A percentile compares a stretch with the other conserved stretches of the same genome.
Evolutionary conservation across 2,888 invertebrate species (phyloP).

Genomic region (Chymomyza procnemis): DNA sequence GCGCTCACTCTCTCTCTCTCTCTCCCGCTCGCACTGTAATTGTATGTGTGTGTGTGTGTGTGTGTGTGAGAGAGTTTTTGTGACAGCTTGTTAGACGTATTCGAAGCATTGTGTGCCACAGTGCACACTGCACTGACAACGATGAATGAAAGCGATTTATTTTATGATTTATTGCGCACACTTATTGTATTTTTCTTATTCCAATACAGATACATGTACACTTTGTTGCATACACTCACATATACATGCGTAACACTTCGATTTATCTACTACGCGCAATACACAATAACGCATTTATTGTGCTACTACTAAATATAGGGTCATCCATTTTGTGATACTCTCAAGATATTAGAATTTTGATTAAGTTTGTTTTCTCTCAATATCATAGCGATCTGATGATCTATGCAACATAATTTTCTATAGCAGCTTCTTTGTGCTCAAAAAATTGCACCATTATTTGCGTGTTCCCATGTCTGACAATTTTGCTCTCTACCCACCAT

Average conservation of each 20-base stretch:
- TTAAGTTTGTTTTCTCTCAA: no score
- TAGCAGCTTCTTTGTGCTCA: no score
- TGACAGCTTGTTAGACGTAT: constrained; percentile 71
- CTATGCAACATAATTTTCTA: no score
- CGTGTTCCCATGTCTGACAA: no score
- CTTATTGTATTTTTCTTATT: constrained; percentile 54
- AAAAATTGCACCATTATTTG: no score
- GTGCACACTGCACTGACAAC: constrained; percentile 65
- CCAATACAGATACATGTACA: constrained; percentile 6
- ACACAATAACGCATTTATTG: no score
- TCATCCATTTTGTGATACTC: no score
- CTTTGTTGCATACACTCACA: constrained; percentile 14
- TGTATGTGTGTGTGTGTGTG: background rate
- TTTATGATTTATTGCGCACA: constrained; percentile 71
- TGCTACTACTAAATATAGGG: background rate
- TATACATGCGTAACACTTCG: background rate
- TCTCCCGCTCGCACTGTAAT: background rate
- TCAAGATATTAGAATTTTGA: no score
- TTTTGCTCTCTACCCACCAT: no score
- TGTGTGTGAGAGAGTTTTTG: constrained; percentile 62
- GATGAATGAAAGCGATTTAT: constrained; percentile 74
- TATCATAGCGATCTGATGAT: no score
- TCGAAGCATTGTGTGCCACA: background rate
- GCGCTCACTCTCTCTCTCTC: background rate
- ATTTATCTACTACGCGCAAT: background rate